Base-by-base conservation (phyloP, 2,888 invertebrate species). In the Rotaria socialis region DNA sequence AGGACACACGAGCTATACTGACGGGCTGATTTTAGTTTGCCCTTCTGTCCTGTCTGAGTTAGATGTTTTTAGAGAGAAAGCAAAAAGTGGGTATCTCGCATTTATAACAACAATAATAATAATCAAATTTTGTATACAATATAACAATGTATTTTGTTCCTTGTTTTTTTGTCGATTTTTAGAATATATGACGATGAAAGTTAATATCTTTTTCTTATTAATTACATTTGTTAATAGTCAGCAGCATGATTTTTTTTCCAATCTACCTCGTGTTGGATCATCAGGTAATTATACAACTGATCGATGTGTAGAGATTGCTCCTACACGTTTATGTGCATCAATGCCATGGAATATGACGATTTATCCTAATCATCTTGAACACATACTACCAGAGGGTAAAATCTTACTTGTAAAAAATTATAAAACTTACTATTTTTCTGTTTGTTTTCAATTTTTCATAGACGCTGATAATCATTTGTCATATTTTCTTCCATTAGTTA, bases 401-500 rank as follows among this genome's bases (percentile, higher is more conserved):
- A 52, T 16, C 52, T 52, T 8, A 50, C 8, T 16, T 14, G 3
- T 3, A 52, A 52, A 10, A 67, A 67, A 19, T 10, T n/a, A 67
- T 16, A 41, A 56, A 56, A 24, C 35, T 5, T 67, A n/a, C 35
- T 35, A 35, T 16, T 16, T 27, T 10, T 16, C 16, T 0, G 35
- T 50, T 14, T 50, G 50, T 50, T 8, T 14, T 11, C 4, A 3
- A 11, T 14, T 4, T 50, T 67, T 67, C 19, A 19, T 35, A 88
- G 98, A 99, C 92, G 98, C 98, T 4, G 98, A 97, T 0, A 92
- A 97, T 84, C 92, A 93, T 89, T 90, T 90, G 14, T 97, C 98
- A 92, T 97, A 98, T 91, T 99, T 97, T 92, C 97, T 96, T 95
- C 98, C 98, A 0, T 93, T 99, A 87, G 97, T 99, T 7, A 96